Base-by-base conservation (phyloP, 2,797 vertebrate species). In the Galaxias olidus region DNA sequence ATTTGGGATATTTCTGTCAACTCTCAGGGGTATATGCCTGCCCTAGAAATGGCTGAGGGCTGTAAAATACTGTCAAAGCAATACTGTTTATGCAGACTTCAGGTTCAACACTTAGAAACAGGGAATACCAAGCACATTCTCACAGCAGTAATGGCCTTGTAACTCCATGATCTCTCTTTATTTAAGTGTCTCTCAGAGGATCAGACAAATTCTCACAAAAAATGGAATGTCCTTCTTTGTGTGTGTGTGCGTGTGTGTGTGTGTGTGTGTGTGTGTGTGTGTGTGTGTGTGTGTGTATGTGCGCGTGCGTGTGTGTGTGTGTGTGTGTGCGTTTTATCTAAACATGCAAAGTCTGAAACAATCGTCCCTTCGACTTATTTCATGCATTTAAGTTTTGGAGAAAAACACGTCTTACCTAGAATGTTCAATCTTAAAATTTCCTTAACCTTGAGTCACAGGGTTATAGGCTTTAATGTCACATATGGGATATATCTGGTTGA, bases 11-110 rank as follows among this genome's bases (percentile, higher is more conserved):
- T 92, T 91, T 92, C 84, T 89, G 88, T 89, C 79, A 81, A 82
- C 73, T 87, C 90, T 87, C 87, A 74, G 69, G 87, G 86, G 90
- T 87, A 62, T 48, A 11, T 73, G 71, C 67, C 70, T 89, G 87
- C 82, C 88, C 90, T 79, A 89, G 90, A 92, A 92, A 93, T 85
- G 86, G 85, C 88, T 90, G 89, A 90, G 85, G 88, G 90, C 86
- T 90, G 85, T 89, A 86, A 89, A 89, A 89, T 85, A 81, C 86
- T 88, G 82, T 79, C 30, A 74, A 82, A 88, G 86, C 81, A 72
- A 66, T 69, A 71, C 79, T 90, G 88, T 89, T 90, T 91, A 90
- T 90, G 88, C 89, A 90, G 86, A 88, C 87, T 82, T 78, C 75
- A 67, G 81, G 73, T 83, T 88, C 84, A 77, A 75, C 77, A 82